These are phyloP conservation scores for Antennarius striatus DNA, from an alignment of 2,113 vertebrate species.

Conservation along the genomic window DNA sequence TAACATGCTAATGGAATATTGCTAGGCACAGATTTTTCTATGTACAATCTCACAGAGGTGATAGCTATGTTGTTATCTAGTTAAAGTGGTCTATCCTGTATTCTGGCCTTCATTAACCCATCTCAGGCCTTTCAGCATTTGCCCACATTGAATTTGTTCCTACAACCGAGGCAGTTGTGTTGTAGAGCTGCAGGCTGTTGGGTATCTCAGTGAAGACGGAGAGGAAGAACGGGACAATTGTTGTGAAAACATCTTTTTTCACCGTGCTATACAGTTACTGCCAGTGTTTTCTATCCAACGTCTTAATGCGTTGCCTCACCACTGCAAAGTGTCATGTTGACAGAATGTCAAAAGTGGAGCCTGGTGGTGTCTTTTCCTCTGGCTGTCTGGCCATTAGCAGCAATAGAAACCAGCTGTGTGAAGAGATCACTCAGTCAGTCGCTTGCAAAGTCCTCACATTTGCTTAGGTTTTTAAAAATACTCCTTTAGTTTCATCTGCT, in stretches of 20 bases:
- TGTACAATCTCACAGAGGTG: not conserved
- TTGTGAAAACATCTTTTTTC: conserved; percentile 32
- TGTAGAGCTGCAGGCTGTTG: not conserved
- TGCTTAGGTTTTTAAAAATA: conserved; percentile 61
- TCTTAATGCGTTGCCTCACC: conserved; percentile 39
- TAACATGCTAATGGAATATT: not conserved
- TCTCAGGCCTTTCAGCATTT: conserved; percentile 1
- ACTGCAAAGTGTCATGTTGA: conserved; percentile 52
- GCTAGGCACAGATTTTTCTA: too few relatives aligned
- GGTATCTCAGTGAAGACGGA: conserved; percentile 3
- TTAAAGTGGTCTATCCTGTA: not conserved
- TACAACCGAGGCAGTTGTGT: not conserved
- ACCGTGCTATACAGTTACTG: conserved; percentile 19
- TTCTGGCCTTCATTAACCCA: not conserved
- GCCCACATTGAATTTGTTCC: not conserved
- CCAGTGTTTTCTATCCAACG: conserved; percentile 46
- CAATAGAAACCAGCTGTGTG: conserved; percentile 75
- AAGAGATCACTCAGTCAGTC: conserved; percentile 57
- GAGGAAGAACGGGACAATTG: conserved; percentile 6
- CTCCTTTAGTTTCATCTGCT: conserved; percentile 62
- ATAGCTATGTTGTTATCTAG: not conserved
- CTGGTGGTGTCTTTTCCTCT: conserved; percentile 50
- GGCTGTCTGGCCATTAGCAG: conserved; percentile 46
- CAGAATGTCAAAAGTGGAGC: conserved; percentile 52
- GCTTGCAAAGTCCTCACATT: conserved; percentile 52